Percentiles rank a stretch among this genome's conserved stretches.
These are phyloP conservation scores for Anhinga rufa DNA, from an alignment of 2,113 vertebrate species.

Conservation along the genomic window DNA sequence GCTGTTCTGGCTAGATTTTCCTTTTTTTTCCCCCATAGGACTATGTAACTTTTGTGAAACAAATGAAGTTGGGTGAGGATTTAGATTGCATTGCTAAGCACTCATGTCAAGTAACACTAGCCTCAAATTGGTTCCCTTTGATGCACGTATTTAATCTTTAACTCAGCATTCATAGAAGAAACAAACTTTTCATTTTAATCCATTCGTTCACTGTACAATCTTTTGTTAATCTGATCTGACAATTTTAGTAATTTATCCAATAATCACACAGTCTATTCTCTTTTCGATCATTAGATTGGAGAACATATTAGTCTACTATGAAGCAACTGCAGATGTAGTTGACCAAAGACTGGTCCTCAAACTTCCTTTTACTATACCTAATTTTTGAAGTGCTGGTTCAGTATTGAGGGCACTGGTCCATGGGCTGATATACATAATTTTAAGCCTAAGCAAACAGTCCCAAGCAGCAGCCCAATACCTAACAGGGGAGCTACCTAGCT, in stretches of 20 bases:
- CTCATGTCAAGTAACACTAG: background rate
- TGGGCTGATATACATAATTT: background rate
- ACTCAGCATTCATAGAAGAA: background rate
- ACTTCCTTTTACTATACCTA: background rate
- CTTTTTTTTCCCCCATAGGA: background rate
- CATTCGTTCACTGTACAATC: background rate
- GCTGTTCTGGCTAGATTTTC: background rate
- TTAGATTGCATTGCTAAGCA: background rate
- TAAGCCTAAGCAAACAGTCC: background rate
- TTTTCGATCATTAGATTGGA: background rate
- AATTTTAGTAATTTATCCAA: background rate
- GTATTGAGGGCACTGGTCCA: background rate
- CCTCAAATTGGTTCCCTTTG: background rate
- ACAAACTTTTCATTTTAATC: background rate
- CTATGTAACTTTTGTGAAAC: background rate
- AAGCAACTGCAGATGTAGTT: background rate
- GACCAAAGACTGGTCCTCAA: background rate
- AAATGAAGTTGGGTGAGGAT: background rate
- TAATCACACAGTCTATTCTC: background rate
- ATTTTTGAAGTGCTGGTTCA: background rate
- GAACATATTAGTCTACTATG: background rate
- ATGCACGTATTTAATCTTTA: background rate
- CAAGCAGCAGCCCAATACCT: background rate
- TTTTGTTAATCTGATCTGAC: background rate
- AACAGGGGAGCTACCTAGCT: background rate